These are phyloP conservation scores for Popillia japonica DNA, from an alignment of 1,140 invertebrate genomes.

Conservation along the genomic window DNA sequence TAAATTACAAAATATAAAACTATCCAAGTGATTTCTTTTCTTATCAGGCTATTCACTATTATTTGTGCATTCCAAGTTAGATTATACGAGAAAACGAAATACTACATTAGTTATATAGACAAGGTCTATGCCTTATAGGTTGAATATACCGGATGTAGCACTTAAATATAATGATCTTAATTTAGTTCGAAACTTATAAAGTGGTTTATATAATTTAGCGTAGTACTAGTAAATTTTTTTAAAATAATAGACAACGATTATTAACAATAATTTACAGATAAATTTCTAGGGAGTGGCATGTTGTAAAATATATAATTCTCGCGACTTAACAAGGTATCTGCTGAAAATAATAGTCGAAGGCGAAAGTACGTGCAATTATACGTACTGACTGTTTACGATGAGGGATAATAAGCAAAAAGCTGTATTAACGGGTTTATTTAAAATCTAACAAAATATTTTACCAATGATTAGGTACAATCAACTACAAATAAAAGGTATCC, in stretches of 20 bases:
- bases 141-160: neutral
- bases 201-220: neutral
- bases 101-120: no score
- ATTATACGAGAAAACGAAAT: no score
- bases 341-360: neutral
- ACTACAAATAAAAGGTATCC: no score
- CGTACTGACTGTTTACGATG: neutral
- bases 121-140: neutral
- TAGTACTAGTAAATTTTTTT: neutral
- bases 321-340: neutral
- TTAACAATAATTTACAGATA: neutral
- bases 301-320: neutral
- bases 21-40: no score
- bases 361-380: constrained; percentile 1
- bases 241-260: neutral
- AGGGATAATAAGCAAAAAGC: constrained; percentile 8
- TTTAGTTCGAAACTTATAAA: neutral
- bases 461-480: neutral
- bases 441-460: neutral
- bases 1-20: no score
- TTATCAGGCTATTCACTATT: no score
- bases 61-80: no score
- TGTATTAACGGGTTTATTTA: neutral
- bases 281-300: neutral
- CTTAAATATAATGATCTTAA: neutral